phyloP scores from a whole-genome alignment of 2,888 invertebrate genomes.

The Chymomyza amoena region DNA sequence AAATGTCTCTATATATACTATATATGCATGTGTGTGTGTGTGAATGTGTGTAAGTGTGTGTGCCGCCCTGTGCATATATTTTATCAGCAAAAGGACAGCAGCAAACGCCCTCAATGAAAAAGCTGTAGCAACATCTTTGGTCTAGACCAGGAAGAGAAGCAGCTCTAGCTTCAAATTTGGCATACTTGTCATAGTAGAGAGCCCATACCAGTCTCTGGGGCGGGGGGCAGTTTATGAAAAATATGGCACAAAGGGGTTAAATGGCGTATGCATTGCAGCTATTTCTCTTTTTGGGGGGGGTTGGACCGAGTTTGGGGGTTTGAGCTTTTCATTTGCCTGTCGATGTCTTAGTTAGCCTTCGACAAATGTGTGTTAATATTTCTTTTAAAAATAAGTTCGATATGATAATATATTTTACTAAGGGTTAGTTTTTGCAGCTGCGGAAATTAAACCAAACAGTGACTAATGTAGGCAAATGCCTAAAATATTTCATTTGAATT shows the following conservation, averaged over 20 bases:
- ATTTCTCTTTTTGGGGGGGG: conserved; percentile 47
- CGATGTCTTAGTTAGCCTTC: conserved; percentile 66
- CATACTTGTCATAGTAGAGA: conserved; percentile 49
- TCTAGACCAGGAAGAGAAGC: conserved; percentile 5
- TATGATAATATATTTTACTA: background rate
- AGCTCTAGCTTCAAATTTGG: conserved; percentile 35
- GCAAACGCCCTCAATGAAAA: conserved; percentile 31
- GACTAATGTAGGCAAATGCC: conserved; percentile 46
- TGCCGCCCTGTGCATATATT: conserved; percentile 39
- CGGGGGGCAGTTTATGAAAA: conserved; percentile 59
- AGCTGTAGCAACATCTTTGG: conserved; percentile 39
- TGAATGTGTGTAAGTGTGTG: background rate
- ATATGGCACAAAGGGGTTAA: conserved; percentile 72
- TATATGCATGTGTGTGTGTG: background rate
- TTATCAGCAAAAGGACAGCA: conserved; percentile 57
- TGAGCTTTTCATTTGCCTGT: conserved; percentile 47
- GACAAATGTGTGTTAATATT: background rate
- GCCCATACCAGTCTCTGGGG: background rate
- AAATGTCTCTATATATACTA: conserved; percentile 66
- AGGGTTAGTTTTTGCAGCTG: background rate
- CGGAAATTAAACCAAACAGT: conserved; percentile 8
- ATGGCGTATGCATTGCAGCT: conserved; percentile 71
- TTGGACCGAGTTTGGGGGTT: conserved; percentile 1
- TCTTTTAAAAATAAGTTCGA: background rate
- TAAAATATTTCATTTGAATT: conserved; percentile 63